Base-by-base conservation (phyloP, 2,797 vertebrate species). In the Dipus sagitta region DNA sequence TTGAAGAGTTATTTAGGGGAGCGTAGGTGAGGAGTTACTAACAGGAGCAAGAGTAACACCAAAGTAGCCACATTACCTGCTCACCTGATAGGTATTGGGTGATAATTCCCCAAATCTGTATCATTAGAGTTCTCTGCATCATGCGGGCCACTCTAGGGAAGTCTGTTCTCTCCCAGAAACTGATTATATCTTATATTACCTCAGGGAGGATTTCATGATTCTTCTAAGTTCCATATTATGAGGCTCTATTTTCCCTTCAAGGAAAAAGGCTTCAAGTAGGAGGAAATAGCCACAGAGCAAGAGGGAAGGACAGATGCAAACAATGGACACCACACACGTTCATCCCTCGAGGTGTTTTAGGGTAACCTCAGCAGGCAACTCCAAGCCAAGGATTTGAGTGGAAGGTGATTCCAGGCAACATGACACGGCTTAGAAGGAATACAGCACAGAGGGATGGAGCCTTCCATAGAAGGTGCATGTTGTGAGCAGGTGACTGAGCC, bases 391-490 rank as follows among this genome's bases (percentile, higher is more conserved):
- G 18, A 34, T 28, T 1, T 65, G 32, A 62, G 14, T 24, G 15
- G 9, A 67, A 68, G 26, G 13, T 26, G 32, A 79, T 52, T n/a
- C 58, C 79, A 60, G 34, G 2, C 38, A 64, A 20, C 21, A 68
- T 3, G 15, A 23, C 54, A 30, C 15, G 30, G 26, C 68, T 23
- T 32, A 13, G 30, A 18, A 7, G 2, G 20, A 12, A 77, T 34
- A 0, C 7, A 0, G 17, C 1, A 21, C 34, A 24, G 4, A 26
- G 18, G 60, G 12, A 26, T 14, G 30, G 71, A 20, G 30, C 15
- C 20, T 34, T 58, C 42, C 52, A 21, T 26, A 2, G 17, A 7
- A 13, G 0, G 2, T 10, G 1, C 2, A 4, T 1, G 38, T 9
- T 30, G n/a, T 1, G 20, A 68, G 38, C 68, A 58, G 28, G 6